Evolutionary conservation across 2,888 invertebrate species (phyloP), one percentile per base, ranked within the genome.

Genomic region (Ctenicera cuprea): DNA sequence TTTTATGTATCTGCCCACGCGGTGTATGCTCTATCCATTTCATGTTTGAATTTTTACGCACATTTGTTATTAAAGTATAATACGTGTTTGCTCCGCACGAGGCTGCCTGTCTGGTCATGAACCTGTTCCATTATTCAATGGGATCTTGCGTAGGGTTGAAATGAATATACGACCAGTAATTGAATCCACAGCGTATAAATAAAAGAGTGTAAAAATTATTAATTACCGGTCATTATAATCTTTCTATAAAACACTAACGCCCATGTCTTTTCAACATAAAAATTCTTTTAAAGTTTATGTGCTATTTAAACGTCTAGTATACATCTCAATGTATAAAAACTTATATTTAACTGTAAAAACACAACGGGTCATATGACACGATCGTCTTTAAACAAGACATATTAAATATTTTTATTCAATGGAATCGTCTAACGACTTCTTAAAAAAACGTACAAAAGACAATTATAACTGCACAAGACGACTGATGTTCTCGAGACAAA

Each of bases 1-100:
- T 84, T 85, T 85, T 84, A 84, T 85, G 85, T 83, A 81, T 80
- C 84, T 84, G 84, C 86, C 86, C 85, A 86, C 86, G 86, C 86
- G 82, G 80, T 78, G 74, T 71, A 67, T 71, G 66, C 71, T 71
- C 73, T 73, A 73, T 76, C 71, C 76, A 68, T 76, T 73, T 76
- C 71, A 73, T 71, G 73, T 71, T 65, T 16, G 66, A 57, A 76
- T 76, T 76, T 76, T 76, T 76, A 72, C 71, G 62, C 66, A 73
- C 73, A 76, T 73, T 73, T 68, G 73, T 76, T 76, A 76, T 76
- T 76, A 73, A 76, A 76, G 66, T 68, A 73, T 76, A 73, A 76
- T 76, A 71, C 69, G 59, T 68, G 71, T 73, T 73, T 71, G 63
- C 63, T 68, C 63, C 63, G 73, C 67, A 71, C 68, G 66, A 70